phyloP scores from a whole-genome alignment of 2,888 invertebrate species.

The Caenorhabditis sp. region DNA sequence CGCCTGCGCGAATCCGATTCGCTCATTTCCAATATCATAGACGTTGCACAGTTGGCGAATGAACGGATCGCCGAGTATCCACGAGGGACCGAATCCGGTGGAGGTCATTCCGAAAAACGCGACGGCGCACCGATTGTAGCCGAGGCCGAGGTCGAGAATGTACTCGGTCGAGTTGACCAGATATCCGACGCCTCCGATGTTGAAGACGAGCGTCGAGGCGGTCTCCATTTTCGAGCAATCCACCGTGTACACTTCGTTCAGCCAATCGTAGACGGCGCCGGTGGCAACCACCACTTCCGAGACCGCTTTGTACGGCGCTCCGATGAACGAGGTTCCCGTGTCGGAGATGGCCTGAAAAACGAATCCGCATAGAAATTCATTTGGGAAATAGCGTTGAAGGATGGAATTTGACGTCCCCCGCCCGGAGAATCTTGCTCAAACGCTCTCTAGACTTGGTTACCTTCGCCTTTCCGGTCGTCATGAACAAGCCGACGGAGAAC shows the following conservation, averaged over 20 bases:
- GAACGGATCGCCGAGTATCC: constrained; percentile 68
- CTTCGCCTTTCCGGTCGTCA: no score
- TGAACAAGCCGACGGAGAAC: constrained; percentile 52
- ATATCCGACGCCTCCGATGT: constrained; percentile 69
- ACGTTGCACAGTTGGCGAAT: constrained; percentile 66
- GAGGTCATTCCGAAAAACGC: constrained; percentile 59
- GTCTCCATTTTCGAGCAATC: constrained; percentile 61
- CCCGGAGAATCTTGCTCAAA: no score
- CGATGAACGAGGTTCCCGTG: constrained; percentile 74
- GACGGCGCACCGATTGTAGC: constrained; percentile 60
- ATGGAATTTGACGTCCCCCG: no score
- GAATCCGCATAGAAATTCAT: neutral
- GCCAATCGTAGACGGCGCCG: constrained; percentile 66
- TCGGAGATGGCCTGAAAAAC: constrained; percentile 70
- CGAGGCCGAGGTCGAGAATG: constrained; percentile 71
- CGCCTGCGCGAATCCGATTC: constrained; percentile 59
- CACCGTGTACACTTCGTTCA: constrained; percentile 65
- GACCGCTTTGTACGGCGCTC: constrained; percentile 61
- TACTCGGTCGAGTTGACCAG: constrained; percentile 71
- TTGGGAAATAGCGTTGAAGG: no score
- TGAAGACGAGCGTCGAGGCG: constrained; percentile 68
- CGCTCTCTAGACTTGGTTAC: no score
- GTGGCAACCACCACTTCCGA: constrained; percentile 61
- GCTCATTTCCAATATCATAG: constrained; percentile 58
- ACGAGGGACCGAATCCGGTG: constrained; percentile 62